phyloP scores from a whole-genome alignment of 2,888 invertebrate genomes.

The Oxystoma pomonae region DNA sequence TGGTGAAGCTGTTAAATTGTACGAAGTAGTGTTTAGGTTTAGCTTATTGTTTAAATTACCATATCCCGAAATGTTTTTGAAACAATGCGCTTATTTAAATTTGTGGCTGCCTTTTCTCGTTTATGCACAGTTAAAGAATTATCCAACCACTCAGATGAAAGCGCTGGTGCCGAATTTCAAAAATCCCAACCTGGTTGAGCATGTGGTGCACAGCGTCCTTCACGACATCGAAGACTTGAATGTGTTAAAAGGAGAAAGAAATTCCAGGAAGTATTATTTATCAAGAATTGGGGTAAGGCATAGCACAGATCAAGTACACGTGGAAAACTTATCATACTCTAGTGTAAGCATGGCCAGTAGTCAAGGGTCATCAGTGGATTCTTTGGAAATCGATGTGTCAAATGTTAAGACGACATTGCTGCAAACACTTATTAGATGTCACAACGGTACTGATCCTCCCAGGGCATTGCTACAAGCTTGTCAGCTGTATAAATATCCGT shows the following conservation, averaged over 20 bases:
- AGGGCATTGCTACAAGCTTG: constrained; percentile 60
- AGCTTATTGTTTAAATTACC: constrained; percentile 55
- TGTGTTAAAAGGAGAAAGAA: constrained; percentile 39
- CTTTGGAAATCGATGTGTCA: constrained; percentile 47
- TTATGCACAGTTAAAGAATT: constrained; percentile 65
- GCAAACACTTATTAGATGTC: constrained; percentile 61
- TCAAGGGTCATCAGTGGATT: constrained; percentile 48
- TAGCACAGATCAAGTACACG: constrained; percentile 25
- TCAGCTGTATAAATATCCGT: constrained; percentile 54
- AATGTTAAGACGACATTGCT: constrained; percentile 48
- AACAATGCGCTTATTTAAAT: constrained; percentile 56
- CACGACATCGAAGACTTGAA: constrained; percentile 40
- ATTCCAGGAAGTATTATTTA: constrained; percentile 44
- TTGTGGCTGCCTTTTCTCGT: constrained; percentile 70
- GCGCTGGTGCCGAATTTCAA: constrained; percentile 56
- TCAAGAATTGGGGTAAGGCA: constrained; percentile 42
- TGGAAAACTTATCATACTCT: constrained; percentile 24
- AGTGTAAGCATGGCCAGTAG: constrained; percentile 38
- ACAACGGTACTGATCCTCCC: constrained; percentile 67
- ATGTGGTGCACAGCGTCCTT: constrained; percentile 52
- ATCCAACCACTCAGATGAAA: constrained; percentile 60
- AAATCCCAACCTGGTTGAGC: constrained; percentile 56
- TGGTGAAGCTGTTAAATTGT: constrained; percentile 51
- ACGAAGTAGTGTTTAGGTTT: constrained; percentile 59
- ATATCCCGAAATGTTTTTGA: constrained; percentile 57